phyloP scores from a whole-genome alignment of 2,888 invertebrate species.

The Agriotes lineatus region DNA sequence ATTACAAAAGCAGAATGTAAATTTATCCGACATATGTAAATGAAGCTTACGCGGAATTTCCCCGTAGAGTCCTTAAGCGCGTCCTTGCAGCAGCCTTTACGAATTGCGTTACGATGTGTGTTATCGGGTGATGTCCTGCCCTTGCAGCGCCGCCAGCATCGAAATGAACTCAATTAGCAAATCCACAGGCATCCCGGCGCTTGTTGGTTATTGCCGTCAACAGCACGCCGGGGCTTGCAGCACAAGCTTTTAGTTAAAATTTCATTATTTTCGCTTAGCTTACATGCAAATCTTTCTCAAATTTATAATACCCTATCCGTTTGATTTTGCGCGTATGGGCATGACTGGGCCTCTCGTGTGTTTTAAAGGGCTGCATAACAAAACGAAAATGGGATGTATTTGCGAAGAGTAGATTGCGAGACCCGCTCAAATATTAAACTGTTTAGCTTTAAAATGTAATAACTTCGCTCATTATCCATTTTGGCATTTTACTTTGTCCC shows the following conservation, averaged over 20 bases:
- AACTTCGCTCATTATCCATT: too few relatives aligned
- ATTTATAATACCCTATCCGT: too few relatives aligned
- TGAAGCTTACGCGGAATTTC: background rate
- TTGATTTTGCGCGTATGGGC: too few relatives aligned
- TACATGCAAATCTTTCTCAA: slow-evolving; percentile 3
- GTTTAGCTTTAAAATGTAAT: too few relatives aligned
- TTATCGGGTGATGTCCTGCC: background rate
- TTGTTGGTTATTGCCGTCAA: slow-evolving; percentile 23
- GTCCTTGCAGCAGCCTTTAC: background rate
- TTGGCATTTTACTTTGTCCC: too few relatives aligned
- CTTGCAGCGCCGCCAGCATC: slow-evolving; percentile 9
- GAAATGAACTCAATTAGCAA: slow-evolving; percentile 30
- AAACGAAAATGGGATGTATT: too few relatives aligned
- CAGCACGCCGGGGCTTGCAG: slow-evolving; percentile 25
- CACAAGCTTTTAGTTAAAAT: slow-evolving; percentile 27
- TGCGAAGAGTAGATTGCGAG: too few relatives aligned
- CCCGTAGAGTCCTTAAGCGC: slow-evolving; percentile 1
- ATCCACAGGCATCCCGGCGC: slow-evolving; percentile 20
- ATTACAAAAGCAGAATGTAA: background rate
- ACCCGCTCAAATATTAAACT: too few relatives aligned
- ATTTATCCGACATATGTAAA: slow-evolving; percentile 4
- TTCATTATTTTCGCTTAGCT: slow-evolving; percentile 8
- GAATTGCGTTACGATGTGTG: slow-evolving; percentile 5
- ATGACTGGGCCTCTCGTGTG: too few relatives aligned
- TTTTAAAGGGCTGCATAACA: too few relatives aligned